phyloP scores from a whole-genome alignment of 2,797 vertebrate species.

The Lerista edwardsae region DNA sequence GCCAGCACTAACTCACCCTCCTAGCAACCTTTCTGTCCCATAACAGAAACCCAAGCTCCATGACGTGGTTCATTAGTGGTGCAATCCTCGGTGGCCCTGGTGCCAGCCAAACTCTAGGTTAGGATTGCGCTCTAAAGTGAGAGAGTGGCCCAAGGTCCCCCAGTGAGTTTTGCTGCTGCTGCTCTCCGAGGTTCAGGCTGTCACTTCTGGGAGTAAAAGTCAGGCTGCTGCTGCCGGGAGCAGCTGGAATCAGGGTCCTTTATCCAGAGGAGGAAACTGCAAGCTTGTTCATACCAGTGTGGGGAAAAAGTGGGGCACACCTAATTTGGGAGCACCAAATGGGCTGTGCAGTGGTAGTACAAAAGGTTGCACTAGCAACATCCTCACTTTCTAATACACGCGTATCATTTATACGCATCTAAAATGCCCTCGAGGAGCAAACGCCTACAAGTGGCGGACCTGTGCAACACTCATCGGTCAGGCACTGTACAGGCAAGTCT shows the following conservation, averaged over 20 bases:
- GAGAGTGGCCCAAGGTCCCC: no score
- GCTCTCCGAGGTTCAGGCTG: not conserved
- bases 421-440: not conserved
- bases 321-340: not conserved
- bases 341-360: no score
- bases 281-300: not conserved
- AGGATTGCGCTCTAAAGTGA: no score
- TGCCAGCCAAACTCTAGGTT: no score
- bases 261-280: not conserved
- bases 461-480: conserved; percentile 1
- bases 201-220: not conserved
- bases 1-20: no score
- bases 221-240: not conserved
- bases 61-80: no score
- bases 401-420: no score
- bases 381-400: not conserved
- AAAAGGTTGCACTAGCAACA: not conserved
- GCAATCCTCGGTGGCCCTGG: no score
- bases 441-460: not conserved
- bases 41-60: no score
- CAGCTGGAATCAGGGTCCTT: not conserved
- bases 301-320: not conserved
- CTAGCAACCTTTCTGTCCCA: no score
- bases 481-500: not conserved
- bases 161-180: no score